These are phyloP conservation scores for Lytechinus pictus DNA, from an alignment of 35 echinoderm and acorn worm species.

Conservation along the genomic window DNA sequence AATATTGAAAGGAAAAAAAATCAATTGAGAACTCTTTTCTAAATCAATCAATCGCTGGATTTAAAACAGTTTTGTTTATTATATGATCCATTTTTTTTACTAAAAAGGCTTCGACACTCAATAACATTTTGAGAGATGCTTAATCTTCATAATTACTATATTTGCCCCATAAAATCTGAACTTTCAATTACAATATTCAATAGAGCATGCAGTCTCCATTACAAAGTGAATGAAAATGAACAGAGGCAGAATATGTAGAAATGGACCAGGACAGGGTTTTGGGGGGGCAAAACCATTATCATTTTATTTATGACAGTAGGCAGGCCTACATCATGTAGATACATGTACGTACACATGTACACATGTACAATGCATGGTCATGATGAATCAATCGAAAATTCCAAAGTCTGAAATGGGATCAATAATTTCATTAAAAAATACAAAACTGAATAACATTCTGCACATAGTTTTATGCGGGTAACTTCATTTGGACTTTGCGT, in stretches of 20 bases:
- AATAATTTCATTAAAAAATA: not conserved
- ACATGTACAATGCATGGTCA: not conserved
- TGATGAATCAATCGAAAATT: not conserved
- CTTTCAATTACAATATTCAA: not conserved
- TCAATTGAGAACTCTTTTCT: too few relatives aligned
- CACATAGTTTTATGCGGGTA: too few relatives aligned
- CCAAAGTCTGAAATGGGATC: not conserved
- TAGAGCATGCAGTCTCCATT: not conserved
- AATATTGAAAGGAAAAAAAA: too few relatives aligned
- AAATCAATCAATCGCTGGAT: too few relatives aligned
- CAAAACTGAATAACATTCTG: too few relatives aligned
- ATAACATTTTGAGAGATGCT: not conserved
- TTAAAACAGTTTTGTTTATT: too few relatives aligned
- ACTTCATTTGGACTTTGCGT: too few relatives aligned
- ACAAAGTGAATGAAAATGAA: not conserved
- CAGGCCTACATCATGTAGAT: not conserved
- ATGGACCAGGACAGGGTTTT: too few relatives aligned
- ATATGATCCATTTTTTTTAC: too few relatives aligned
- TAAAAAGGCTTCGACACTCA: not conserved
- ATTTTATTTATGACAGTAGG: not conserved
- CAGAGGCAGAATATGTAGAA: too few relatives aligned
- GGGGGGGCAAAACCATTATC: not conserved
- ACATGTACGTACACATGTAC: not conserved
- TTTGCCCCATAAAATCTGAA: not conserved
- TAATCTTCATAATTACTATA: not conserved